These are phyloP conservation scores for Natator depressus DNA, from an alignment of 2,113 vertebrate species.

Conservation along the genomic window DNA sequence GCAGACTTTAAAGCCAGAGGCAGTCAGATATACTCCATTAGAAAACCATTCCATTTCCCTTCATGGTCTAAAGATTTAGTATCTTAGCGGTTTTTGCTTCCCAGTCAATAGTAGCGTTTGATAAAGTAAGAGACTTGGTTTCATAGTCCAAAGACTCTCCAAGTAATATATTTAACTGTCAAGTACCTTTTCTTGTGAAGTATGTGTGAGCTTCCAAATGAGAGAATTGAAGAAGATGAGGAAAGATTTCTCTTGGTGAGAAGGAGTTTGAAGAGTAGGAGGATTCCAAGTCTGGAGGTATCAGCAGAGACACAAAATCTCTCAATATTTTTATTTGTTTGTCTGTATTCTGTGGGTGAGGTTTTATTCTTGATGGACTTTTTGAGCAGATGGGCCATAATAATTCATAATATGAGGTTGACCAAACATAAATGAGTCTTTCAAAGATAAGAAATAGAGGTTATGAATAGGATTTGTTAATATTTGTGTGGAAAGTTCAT, in stretches of 20 bases:
- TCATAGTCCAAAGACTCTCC: conserved; percentile 8
- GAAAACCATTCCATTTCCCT: conserved; percentile 61
- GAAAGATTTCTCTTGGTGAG: background rate
- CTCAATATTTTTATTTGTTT: background rate
- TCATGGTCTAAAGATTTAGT: conserved; percentile 64
- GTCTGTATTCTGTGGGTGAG: background rate
- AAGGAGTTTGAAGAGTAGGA: background rate
- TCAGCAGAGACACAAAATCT: background rate
- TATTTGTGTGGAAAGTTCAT: background rate
- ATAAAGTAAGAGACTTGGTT: conserved; percentile 37
- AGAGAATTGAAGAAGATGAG: conserved; percentile 7
- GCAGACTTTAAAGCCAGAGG: conserved; percentile 64
- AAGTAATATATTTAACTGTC: conserved; percentile 55
- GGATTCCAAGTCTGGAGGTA: background rate
- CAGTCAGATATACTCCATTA: conserved; percentile 54
- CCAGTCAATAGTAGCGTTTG: conserved; percentile 43
- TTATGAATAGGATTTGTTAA: background rate
- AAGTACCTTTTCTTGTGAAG: conserved; percentile 37
- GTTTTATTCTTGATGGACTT: background rate
- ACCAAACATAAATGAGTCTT: background rate
- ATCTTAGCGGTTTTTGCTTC: conserved; percentile 45
- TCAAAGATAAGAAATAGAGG: background rate
- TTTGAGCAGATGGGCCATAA: background rate
- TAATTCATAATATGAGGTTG: background rate
- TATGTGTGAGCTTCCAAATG: background rate